Evolutionary conservation across 2,113 vertebrate genomes (phyloP).

Genomic region (Epinephelus cyanopodus): DNA sequence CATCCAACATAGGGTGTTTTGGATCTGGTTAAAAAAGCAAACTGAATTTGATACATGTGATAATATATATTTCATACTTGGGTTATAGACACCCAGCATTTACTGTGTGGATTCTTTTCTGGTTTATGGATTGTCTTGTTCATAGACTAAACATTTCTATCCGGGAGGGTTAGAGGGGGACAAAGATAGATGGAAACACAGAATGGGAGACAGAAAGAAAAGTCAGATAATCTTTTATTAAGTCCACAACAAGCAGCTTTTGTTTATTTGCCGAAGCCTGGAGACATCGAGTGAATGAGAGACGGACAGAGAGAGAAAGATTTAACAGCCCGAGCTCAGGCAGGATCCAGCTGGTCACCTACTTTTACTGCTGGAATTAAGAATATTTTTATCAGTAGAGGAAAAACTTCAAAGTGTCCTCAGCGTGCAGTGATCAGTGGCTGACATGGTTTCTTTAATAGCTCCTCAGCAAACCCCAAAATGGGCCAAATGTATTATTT

Average conservation of each 20-base stretch:
- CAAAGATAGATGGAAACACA: not conserved
- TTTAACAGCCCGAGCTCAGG: not conserved
- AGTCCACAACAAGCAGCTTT: slow-evolving; percentile 1
- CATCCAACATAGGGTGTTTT: not conserved
- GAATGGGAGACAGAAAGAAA: not conserved
- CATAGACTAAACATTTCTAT: not conserved
- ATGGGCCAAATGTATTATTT: not conserved
- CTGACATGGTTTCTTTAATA: not conserved
- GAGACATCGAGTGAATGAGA: not conserved
- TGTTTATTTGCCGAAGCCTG: not conserved
- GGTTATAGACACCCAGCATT: not conserved
- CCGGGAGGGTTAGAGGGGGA: not conserved
- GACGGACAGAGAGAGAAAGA: not conserved
- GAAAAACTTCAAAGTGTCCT: not conserved
- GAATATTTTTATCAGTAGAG: not conserved
- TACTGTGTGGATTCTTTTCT: not conserved
- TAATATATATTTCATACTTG: not conserved
- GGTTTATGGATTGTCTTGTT: not conserved
- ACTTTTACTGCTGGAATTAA: not conserved
- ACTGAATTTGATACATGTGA: not conserved
- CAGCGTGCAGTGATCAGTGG: not conserved
- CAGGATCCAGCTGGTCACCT: not conserved
- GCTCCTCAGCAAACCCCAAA: not conserved
- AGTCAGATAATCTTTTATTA: not conserved
- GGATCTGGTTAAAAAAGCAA: not conserved